Percentiles rank a stretch among this genome's conserved stretches.
These are phyloP conservation scores for Acipenser transmontanus DNA, from an alignment of 2,797 vertebrate species.

Conservation along the genomic window DNA sequence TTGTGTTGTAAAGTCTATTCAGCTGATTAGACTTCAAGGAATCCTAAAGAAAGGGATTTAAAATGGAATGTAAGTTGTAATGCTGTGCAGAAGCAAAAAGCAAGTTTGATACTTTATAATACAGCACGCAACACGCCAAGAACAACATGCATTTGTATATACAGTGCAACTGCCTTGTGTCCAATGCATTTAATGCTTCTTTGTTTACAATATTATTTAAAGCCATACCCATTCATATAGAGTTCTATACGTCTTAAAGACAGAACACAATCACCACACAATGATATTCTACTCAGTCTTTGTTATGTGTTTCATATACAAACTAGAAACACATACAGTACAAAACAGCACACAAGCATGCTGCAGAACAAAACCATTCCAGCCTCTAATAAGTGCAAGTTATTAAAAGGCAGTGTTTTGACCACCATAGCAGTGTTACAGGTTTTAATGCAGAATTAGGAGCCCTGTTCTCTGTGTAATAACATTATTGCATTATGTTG, in stretches of 20 bases:
- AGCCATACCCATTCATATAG: too few species aligned
- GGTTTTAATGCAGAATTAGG: background rate
- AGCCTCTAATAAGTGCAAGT: too few species aligned
- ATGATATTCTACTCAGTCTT: too few species aligned
- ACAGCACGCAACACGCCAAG: background rate
- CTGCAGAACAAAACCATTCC: too few species aligned
- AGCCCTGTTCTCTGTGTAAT: constrained; percentile 5
- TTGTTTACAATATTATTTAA: too few species aligned
- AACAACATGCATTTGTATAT: background rate
- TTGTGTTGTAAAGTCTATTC: constrained; percentile 11
- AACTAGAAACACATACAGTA: background rate
- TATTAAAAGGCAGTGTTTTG: background rate
- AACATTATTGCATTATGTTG: constrained; percentile 11
- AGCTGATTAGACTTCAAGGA: constrained; percentile 12
- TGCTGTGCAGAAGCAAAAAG: background rate
- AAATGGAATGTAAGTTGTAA: background rate
- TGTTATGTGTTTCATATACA: background rate
- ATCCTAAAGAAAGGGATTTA: background rate
- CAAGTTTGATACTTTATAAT: background rate
- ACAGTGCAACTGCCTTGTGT: too few species aligned
- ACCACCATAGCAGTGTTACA: background rate
- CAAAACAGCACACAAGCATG: constrained; percentile 3
- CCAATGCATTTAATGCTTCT: too few species aligned
- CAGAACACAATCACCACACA: too few species aligned
- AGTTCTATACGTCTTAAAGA: too few species aligned